phyloP scores from a whole-genome alignment of 2,888 invertebrate species.

The Pristionchus japonicus region DNA sequence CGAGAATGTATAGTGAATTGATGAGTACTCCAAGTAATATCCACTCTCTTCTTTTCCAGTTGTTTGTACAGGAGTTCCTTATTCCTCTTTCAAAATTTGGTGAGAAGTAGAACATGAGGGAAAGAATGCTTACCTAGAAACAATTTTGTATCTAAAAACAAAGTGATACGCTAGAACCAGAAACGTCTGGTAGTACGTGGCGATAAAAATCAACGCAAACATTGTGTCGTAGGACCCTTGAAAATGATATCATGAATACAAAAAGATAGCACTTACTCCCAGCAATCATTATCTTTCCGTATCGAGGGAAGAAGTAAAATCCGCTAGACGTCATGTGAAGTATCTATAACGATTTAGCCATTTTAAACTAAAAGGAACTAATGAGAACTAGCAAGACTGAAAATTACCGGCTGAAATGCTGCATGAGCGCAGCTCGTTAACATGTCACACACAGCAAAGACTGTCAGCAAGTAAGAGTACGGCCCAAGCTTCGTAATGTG shows the following conservation, averaged over 20 bases:
- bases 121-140: background rate
- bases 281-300: background rate
- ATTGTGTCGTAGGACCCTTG: background rate
- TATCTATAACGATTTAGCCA: background rate
- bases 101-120: background rate
- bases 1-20: background rate
- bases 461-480: background rate
- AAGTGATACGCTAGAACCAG: background rate
- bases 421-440: background rate
- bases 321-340: background rate
- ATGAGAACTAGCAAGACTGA: no score
- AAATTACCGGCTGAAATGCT: background rate
- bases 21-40: background rate
- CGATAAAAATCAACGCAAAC: background rate
- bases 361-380: background rate
- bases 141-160: background rate
- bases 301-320: background rate
- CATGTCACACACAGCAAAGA: background rate
- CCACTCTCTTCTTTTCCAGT: background rate
- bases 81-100: background rate
- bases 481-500: background rate
- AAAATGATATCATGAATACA: background rate
- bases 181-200: slow-evolving; percentile 1
- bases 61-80: background rate
- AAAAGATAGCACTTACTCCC: background rate